phyloP scores from a whole-genome alignment of 2,113 vertebrate species.

The Trogon melanurus region DNA sequence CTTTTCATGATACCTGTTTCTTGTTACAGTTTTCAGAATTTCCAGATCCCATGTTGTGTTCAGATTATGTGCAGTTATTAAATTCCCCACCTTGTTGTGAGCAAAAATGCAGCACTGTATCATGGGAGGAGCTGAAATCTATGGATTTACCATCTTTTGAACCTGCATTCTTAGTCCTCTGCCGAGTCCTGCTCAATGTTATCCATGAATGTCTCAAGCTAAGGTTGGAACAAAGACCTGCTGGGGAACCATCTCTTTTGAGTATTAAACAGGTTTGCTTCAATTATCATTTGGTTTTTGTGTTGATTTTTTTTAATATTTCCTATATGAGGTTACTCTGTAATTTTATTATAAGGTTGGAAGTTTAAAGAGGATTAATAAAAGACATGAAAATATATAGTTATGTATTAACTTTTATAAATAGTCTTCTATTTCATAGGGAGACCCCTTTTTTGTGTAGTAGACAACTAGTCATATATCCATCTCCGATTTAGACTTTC shows the following conservation, averaged over 20 bases:
- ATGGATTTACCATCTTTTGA: constrained; percentile 97
- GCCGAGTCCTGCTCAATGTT: constrained; percentile 94
- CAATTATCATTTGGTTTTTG: not conserved
- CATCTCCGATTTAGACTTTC: not conserved
- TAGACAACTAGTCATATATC: not conserved
- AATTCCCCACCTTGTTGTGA: constrained; percentile 73
- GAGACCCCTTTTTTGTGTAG: not conserved
- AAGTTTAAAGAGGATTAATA: not conserved
- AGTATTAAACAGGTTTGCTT: constrained; percentile 95
- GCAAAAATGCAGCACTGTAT: constrained; percentile 82
- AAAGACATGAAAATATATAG: not conserved
- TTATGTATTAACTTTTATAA: not conserved
- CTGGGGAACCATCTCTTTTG: constrained; percentile 94
- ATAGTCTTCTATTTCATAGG: not conserved
- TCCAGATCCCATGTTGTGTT: constrained; percentile 91
- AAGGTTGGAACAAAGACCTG: constrained; percentile 94
- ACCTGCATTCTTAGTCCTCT: constrained; percentile 94
- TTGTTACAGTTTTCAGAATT: constrained; percentile 88
- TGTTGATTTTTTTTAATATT: not conserved
- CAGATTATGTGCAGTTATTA: constrained; percentile 90
- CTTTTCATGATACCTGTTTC: constrained; percentile 35
- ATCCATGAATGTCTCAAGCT: constrained; percentile 99
- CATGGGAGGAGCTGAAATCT: constrained; percentile 89
- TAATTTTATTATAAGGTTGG: not conserved
- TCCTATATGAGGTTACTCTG: not conserved